A percentile compares a stretch with the other conserved stretches of the same genome.
phyloP scores from a whole-genome alignment of 1,140 invertebrate genomes.

The Panagrolaimus sp. region DNA sequence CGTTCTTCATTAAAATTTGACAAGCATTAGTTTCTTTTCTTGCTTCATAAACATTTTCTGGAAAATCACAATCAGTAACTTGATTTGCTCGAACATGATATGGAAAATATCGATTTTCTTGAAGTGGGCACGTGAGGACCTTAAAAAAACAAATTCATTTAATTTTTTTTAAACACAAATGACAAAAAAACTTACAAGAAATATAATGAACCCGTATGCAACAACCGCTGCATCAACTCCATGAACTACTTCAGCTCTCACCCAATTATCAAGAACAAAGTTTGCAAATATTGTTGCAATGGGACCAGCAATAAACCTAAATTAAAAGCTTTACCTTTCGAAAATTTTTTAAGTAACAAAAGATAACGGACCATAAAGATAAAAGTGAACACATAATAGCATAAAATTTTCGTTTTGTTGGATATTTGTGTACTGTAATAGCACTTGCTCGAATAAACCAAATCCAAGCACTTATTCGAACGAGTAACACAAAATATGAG shows the following conservation, averaged over 20 bases:
- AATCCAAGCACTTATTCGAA: background rate
- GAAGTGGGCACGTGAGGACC: constrained; percentile 1
- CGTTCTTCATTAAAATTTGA: no score
- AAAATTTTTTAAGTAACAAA: no score
- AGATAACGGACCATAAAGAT: background rate
- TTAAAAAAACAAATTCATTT: background rate
- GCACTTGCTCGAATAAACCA: background rate
- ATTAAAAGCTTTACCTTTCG: constrained; percentile 20
- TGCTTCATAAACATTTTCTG: constrained; percentile 7
- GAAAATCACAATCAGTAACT: constrained; percentile 1
- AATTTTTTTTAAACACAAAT: background rate
- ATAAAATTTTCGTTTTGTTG: background rate
- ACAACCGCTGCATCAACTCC: constrained; percentile 71
- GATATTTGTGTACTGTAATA: constrained; percentile 6
- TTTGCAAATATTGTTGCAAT: constrained; percentile 74
- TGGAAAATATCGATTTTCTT: constrained; percentile 14
- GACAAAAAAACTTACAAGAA: background rate
- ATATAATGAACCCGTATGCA: constrained; percentile 63
- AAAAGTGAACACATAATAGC: background rate
- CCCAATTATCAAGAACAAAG: constrained; percentile 76
- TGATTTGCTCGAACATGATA: constrained; percentile 12
- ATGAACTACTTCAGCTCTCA: constrained; percentile 78
- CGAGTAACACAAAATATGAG: background rate
- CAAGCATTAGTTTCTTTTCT: no score
- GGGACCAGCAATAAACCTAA: constrained; percentile 72